Percentiles rank a stretch among this genome's conserved stretches.
These are phyloP conservation scores for Halichondria panicea DNA, from an alignment of 37 sponge, comb jelly and placozoan species.

Conservation along the genomic window DNA sequence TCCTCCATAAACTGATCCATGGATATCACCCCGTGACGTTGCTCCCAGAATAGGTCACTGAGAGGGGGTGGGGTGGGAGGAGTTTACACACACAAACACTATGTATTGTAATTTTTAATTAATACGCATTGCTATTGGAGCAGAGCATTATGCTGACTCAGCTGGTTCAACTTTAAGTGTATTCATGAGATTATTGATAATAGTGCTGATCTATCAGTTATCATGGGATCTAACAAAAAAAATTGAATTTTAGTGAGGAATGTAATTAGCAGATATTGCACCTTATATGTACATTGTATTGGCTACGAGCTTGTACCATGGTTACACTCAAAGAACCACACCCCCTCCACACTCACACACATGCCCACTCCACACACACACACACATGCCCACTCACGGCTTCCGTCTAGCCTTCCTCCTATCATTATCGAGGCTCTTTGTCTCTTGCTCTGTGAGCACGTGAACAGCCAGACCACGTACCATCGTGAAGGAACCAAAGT, in stretches of 20 bases:
- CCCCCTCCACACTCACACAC: background rate
- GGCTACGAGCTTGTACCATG: no score
- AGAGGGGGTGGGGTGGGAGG: background rate
- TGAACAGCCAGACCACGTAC: constrained; percentile 34
- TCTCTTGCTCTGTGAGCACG: constrained; percentile 52
- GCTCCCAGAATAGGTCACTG: constrained; percentile 84
- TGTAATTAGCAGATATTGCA: no score
- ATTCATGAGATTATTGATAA: no score
- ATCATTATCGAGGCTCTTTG: background rate
- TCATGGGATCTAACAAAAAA: no score
- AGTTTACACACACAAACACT: background rate
- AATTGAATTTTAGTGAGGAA: no score
- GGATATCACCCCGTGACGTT: constrained; percentile 15
- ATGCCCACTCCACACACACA: background rate
- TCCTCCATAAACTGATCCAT: constrained; percentile 20
- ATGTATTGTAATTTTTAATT: background rate
- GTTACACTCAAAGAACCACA: no score
- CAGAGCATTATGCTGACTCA: no score
- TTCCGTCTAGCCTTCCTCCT: no score
- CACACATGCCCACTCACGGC: constrained; percentile 12
- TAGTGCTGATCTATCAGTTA: no score
- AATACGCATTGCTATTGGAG: no score
- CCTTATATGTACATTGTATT: no score
- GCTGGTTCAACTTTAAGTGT: no score
- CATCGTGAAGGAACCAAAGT: constrained; percentile 54